These are phyloP conservation scores for Pomacea canaliculata DNA, from an alignment of 2,888 invertebrate genomes.

Conservation along the genomic window DNA sequence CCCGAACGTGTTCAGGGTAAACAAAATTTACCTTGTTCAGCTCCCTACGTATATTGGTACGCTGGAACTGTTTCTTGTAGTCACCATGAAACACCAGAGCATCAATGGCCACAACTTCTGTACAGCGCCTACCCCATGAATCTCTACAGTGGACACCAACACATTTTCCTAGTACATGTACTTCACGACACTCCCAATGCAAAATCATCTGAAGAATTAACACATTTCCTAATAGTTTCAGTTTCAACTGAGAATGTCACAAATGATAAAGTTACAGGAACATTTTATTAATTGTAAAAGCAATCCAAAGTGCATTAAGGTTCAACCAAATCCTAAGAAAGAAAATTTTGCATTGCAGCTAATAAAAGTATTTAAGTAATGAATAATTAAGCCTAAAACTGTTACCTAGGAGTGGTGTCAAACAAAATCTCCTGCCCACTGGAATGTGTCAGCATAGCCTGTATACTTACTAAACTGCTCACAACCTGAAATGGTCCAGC, in stretches of 20 bases:
- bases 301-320: too few relatives aligned
- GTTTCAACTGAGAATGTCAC: too few relatives aligned
- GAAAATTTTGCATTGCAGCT: too few relatives aligned
- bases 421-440: slow-evolving; percentile 81
- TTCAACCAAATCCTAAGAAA: too few relatives aligned
- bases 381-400: too few relatives aligned
- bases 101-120: slow-evolving; percentile 87
- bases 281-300: too few relatives aligned
- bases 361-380: too few relatives aligned
- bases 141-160: slow-evolving; percentile 60
- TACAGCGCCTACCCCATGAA: slow-evolving; percentile 69
- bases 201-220: too few relatives aligned
- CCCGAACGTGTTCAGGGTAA: too few relatives aligned
- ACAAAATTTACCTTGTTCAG: slow-evolving; percentile 80
- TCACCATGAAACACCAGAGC: slow-evolving; percentile 80
- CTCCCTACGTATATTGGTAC: slow-evolving; percentile 76
- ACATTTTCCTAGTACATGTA: background rate
- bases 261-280: too few relatives aligned
- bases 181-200: too few relatives aligned
- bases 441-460: slow-evolving; percentile 87
- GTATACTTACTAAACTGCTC: slow-evolving; percentile 81
- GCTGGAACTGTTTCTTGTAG: slow-evolving; percentile 67
- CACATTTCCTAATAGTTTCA: too few relatives aligned
- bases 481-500: slow-evolving; percentile 72
- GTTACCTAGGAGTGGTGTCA: slow-evolving; percentile 73